Percentiles rank a stretch among this genome's conserved stretches.
Evolutionary conservation across 2,888 invertebrate species (phyloP).

Genomic region (Meliscaeva auricollis): DNA sequence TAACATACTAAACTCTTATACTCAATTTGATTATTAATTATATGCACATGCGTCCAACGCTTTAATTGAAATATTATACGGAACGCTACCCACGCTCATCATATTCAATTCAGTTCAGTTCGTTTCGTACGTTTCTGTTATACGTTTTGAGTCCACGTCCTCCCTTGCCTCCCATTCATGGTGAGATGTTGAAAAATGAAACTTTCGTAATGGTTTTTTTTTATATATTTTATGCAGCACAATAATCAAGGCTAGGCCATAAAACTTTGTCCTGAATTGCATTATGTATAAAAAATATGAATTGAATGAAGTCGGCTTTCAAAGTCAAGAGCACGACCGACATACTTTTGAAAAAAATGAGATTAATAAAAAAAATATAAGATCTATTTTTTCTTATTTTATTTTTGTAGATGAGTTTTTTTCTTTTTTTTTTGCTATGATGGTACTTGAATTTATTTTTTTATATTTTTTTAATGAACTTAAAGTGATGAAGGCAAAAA

Average conservation of each 20-base stretch:
- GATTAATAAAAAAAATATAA: conserved; percentile 35
- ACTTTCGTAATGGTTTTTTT: conserved; percentile 55
- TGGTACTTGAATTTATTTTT: not conserved
- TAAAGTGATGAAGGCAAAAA: conserved; percentile 1
- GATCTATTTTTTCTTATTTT: not conserved
- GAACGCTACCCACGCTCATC: conserved; percentile 59
- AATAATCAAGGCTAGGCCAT: conserved; percentile 60
- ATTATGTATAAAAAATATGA: conserved; percentile 5
- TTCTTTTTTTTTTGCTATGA: too few relatives aligned
- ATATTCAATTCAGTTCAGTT: conserved; percentile 1
- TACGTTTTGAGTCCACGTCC: not conserved
- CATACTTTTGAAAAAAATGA: conserved; percentile 38
- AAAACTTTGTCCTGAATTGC: conserved; percentile 64
- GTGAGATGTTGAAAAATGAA: conserved; percentile 36
- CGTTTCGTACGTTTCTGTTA: not conserved
- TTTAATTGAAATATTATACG: conserved; percentile 74
- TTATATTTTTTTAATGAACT: conserved; percentile 16
- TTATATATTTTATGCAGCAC: not conserved
- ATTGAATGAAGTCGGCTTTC: conserved; percentile 50
- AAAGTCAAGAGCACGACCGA: conserved; percentile 71
- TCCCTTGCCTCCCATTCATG: conserved; percentile 27
- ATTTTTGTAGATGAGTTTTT: not conserved
- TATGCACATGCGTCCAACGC: conserved; percentile 74
- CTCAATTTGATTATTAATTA: conserved; percentile 72
- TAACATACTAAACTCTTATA: conserved; percentile 34